phyloP scores from a whole-genome alignment of 2,888 invertebrate species.

The Pseudococcus longispinus region DNA sequence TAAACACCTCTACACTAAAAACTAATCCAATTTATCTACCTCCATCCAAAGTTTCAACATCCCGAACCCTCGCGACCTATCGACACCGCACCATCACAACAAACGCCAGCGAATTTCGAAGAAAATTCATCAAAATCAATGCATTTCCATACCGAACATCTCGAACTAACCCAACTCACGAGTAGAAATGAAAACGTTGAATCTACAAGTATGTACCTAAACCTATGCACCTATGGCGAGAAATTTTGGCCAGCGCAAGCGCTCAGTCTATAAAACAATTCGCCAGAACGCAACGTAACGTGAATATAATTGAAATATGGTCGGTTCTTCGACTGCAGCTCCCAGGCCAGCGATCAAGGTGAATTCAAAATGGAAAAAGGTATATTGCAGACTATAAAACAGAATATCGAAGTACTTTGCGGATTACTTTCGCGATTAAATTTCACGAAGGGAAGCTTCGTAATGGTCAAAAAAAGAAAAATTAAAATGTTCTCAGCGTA shows the following conservation, averaged over 20 bases:
- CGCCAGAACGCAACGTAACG: background rate
- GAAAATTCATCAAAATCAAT: background rate
- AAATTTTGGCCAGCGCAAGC: conserved; percentile 7
- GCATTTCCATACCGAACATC: background rate
- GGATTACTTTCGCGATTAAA: conserved; percentile 36
- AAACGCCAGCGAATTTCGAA: background rate
- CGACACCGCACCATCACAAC: background rate
- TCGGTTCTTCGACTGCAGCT: conserved; percentile 10
- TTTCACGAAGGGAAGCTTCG: background rate
- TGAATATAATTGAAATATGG: conserved; percentile 38
- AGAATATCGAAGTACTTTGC: conserved; percentile 28
- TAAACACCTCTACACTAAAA: too few species aligned
- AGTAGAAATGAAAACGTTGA: conserved; percentile 3
- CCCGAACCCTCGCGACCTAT: background rate
- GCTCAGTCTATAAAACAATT: background rate
- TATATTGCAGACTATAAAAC: conserved; percentile 8
- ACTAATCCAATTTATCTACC: too few species aligned
- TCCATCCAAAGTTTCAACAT: background rate
- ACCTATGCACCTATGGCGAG: background rate
- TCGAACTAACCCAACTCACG: background rate
- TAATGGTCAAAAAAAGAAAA: conserved; percentile 18
- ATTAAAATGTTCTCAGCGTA: background rate
- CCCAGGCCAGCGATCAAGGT: conserved; percentile 17
- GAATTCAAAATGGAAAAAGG: conserved; percentile 29
- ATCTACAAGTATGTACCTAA: conserved; percentile 47